A percentile compares a stretch with the other conserved stretches of the same genome.
Conservation (phyloP, 2,113 vertebrate genomes). For the Pangasianodon gigas region DNA sequence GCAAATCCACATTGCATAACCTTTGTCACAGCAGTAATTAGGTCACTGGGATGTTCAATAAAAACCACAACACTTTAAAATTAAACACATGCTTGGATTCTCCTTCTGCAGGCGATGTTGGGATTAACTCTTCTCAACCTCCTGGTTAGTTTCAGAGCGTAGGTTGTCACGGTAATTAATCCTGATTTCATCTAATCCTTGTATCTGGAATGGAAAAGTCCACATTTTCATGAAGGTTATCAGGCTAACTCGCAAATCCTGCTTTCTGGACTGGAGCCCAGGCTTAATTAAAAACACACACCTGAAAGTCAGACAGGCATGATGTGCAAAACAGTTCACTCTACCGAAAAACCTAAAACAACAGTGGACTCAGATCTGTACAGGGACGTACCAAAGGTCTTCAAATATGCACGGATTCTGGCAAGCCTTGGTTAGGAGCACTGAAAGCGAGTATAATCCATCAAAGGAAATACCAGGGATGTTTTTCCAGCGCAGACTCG, state of each 20-base stretch:
- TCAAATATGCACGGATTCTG: not conserved
- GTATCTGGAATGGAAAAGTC: not conserved
- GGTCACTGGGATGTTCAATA: not conserved
- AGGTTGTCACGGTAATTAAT: not conserved
- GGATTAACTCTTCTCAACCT: not conserved
- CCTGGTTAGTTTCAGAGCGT: not conserved
- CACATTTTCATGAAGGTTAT: conserved; percentile 1
- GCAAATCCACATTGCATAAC: not conserved
- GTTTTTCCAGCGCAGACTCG: not conserved
- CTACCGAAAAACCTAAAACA: not conserved
- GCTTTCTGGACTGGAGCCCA: not conserved
- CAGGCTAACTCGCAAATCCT: not conserved
- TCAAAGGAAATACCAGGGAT: conserved; percentile 39
- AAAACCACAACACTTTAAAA: not conserved
- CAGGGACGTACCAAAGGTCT: conserved; percentile 1
- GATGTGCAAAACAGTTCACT: not conserved
- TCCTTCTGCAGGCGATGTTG: not conserved
- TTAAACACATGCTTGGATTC: not conserved
- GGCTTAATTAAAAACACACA: not conserved
- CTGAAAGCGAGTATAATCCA: conserved; percentile 14
- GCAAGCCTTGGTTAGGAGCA: not conserved
- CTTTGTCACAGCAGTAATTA: not conserved
- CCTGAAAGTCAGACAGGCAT: not conserved
- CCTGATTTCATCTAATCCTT: not conserved
- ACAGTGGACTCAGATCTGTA: no score